A percentile compares a stretch with the other conserved stretches of the same genome.
Evolutionary conservation across 2,797 vertebrate species (phyloP).

Genomic region (Premnoplex brunnescens): DNA sequence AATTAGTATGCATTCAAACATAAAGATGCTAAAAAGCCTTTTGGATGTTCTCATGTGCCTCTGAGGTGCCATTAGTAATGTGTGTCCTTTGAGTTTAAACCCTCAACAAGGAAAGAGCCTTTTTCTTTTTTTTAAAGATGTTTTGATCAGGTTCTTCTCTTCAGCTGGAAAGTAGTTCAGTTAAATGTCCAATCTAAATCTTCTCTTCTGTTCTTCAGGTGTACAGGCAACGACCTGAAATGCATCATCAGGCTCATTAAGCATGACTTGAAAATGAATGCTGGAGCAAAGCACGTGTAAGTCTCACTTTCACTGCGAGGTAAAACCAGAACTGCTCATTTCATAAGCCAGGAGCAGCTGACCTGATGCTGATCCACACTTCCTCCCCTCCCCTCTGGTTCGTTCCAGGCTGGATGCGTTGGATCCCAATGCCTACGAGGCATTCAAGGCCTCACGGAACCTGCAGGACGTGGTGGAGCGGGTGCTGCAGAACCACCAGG

Average conservation of each 20-base stretch:
- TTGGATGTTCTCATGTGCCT: background rate
- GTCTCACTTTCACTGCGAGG: constrained; percentile 31
- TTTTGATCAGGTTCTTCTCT: background rate
- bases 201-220: constrained; percentile 74
- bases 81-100: background rate
- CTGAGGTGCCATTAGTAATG: background rate
- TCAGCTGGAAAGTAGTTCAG: background rate
- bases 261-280: constrained; percentile 97
- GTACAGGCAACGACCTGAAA: constrained; percentile 94
- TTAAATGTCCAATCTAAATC: background rate
- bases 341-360: background rate
- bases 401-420: constrained; percentile 89
- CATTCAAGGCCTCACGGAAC: constrained; percentile 96
- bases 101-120: background rate
- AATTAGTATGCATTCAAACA: background rate
- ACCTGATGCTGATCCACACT: background rate
- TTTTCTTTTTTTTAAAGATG: background rate
- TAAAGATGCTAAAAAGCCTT: background rate
- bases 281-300: constrained; percentile 98
- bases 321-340: rapidly evolving
- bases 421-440: constrained; percentile 96
- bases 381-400: background rate
- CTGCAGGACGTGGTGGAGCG: constrained; percentile 93
- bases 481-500: constrained; percentile 90
- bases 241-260: constrained; percentile 95